Base-by-base conservation (phyloP, 2,797 vertebrate genomes). In the Acanthurus tractus region DNA sequence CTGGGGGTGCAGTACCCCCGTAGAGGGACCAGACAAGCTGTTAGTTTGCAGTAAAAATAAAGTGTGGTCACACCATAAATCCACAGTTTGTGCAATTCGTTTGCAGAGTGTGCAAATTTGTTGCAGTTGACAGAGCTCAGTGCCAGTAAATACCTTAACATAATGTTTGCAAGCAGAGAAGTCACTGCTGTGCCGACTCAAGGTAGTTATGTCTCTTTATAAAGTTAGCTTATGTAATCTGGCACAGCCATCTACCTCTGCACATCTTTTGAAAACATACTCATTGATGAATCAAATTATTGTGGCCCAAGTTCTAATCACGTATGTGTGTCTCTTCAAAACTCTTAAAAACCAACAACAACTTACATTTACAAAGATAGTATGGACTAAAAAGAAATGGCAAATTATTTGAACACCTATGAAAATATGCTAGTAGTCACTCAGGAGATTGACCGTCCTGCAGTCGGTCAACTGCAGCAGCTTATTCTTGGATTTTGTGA, bases 21-120 rank as follows among this genome's bases (percentile, higher is more conserved):
- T 67, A 85, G 87, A 45, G 92, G 84, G 86, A 93, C 81, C 75
- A 89, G 92, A 87, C 89, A 91, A 92, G 90, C 93, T 94, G 93
- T 93, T 91, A 81, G 88, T 82, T 77, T 79, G 79, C 72, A 76
- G 79, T 93, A 92, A 93, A 95, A 94, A 94, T 94, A 94, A 92
- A 89, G 86, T 64, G 50, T 55, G 65, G 54, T 87, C 86, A 79
- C 85, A 83, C 84, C 22, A 15, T 78, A 56, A 72, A 85, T 76
- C 66, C 72, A 79, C 73, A 64, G n/a, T 64, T 52, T 8, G 52
- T 42, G 48, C 65, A 78, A 40, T 78, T 72, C 69, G 59, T 76
- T 65, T 46, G 69, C 56, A 75, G 73, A 77, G 56, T 73, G 85
- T 78, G 63, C 44, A 84, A 42, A 83, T 86, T 67, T 88, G 76